A percentile compares a stretch with the other conserved stretches of the same genome.
Evolutionary conservation across 2,113 vertebrate species (phyloP).

Genomic region (Alosa alosa): DNA sequence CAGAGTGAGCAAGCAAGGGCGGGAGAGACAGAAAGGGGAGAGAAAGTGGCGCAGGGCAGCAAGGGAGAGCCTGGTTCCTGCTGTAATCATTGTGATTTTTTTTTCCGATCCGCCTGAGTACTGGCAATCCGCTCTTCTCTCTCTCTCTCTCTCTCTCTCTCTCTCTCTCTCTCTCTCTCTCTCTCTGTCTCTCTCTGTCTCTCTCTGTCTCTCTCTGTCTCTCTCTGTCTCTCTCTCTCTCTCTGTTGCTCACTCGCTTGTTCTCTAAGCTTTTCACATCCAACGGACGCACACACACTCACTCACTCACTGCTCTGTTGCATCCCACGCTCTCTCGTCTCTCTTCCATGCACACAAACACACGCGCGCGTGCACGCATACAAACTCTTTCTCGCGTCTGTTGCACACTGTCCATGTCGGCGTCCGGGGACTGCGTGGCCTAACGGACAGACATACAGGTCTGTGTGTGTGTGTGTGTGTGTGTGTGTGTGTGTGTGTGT

Average conservation of each 20-base stretch:
- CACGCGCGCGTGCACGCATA: constrained; percentile 26
- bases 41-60: constrained; percentile 59
- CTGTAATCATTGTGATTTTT: constrained; percentile 61
- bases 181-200: constrained; percentile 11
- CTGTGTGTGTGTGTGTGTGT: not conserved
- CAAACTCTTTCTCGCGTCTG: constrained; percentile 39
- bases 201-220: not conserved
- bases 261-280: not conserved
- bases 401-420: not conserved
- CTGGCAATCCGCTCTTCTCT: not conserved
- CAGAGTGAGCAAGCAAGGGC: constrained; percentile 1
- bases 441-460: not conserved
- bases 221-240: not conserved
- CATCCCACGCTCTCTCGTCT: not conserved
- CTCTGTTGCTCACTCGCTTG: constrained; percentile 24
- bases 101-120: constrained; percentile 36
- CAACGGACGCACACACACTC: not conserved
- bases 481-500: constrained; percentile 20
- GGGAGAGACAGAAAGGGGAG: constrained; percentile 45
- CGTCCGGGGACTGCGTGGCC: constrained; percentile 1
- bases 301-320: not conserved
- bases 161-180: not conserved
- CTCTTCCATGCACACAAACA: not conserved
- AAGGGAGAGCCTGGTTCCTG: constrained; percentile 54
- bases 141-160: constrained; percentile 2